These are phyloP conservation scores for Chalcosyrphus nemorum DNA, from an alignment of 2,888 invertebrate genomes.

Conservation along the genomic window DNA sequence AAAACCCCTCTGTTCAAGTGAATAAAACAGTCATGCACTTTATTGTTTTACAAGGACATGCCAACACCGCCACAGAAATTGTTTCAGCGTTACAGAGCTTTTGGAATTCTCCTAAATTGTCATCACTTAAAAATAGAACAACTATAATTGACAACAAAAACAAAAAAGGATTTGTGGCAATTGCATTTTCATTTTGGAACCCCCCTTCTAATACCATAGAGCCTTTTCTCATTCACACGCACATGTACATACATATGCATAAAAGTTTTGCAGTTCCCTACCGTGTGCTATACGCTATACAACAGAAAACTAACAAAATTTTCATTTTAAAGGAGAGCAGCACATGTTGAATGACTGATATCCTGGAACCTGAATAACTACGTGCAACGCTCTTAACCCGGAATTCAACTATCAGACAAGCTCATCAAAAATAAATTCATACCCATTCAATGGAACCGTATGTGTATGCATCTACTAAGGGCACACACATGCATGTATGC, in stretches of 20 bases:
- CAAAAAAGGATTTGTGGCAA: conserved; percentile 21
- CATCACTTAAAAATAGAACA: conserved; percentile 13
- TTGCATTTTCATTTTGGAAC: conserved; percentile 27
- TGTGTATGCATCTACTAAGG: neutral
- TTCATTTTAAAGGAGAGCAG: conserved; percentile 33
- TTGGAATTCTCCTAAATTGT: neutral
- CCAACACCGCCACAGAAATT: neutral
- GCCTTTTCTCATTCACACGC: neutral
- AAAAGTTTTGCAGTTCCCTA: conserved; percentile 18
- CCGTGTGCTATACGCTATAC: neutral
- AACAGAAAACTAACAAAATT: conserved; percentile 43
- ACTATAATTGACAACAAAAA: neutral
- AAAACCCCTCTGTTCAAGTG: neutral
- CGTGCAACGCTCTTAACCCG: conserved; percentile 48
- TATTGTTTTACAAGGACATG: neutral
- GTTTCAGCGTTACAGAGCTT: neutral
- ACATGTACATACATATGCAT: neutral
- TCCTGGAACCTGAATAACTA: too few relatives aligned
- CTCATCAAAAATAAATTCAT: conserved; percentile 66
- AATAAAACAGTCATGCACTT: neutral
- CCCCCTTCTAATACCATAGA: neutral
- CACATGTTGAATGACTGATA: conserved; percentile 61
- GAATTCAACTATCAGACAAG: conserved; percentile 50
- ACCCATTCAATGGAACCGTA: conserved; percentile 13
- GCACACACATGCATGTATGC: neutral